phyloP scores from a whole-genome alignment of 2,113 vertebrate species.

The Hippocampus zosterae region DNA sequence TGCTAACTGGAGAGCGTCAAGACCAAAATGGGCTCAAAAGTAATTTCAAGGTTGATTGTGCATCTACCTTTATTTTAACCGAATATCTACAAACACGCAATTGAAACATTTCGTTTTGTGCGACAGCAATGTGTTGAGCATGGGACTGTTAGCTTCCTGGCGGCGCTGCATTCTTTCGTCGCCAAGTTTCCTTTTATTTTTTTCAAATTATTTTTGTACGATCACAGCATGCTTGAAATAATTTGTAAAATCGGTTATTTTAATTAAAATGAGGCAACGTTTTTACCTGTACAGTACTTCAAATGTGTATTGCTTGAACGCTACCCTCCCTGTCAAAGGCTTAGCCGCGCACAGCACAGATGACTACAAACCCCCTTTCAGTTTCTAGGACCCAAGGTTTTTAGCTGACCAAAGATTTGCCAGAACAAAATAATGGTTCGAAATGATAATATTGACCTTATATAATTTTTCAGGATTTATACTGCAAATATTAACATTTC shows the following conservation, averaged over 20 bases:
- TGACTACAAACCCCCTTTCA: slow-evolving; percentile 46
- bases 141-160: slow-evolving; percentile 11
- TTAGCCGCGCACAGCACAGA: background rate
- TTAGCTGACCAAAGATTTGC: slow-evolving; percentile 33
- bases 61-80: background rate
- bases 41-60: too few species aligned
- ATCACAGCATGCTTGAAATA: background rate
- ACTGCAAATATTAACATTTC: too few species aligned
- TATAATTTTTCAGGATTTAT: background rate
- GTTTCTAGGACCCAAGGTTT: slow-evolving; percentile 27
- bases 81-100: background rate
- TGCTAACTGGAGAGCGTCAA: background rate
- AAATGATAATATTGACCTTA: background rate
- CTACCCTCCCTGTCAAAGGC: slow-evolving; percentile 39
- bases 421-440: background rate
- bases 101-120: background rate
- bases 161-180: slow-evolving; percentile 5
- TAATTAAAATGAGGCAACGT: background rate
- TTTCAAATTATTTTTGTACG: background rate
- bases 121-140: background rate
- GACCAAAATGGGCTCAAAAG: background rate
- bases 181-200: background rate
- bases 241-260: background rate
- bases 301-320: background rate
- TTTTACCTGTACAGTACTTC: slow-evolving; percentile 33